Evolutionary conservation across 1,140 invertebrate genomes (phyloP).

Genomic region (Spodoptera litura): DNA sequence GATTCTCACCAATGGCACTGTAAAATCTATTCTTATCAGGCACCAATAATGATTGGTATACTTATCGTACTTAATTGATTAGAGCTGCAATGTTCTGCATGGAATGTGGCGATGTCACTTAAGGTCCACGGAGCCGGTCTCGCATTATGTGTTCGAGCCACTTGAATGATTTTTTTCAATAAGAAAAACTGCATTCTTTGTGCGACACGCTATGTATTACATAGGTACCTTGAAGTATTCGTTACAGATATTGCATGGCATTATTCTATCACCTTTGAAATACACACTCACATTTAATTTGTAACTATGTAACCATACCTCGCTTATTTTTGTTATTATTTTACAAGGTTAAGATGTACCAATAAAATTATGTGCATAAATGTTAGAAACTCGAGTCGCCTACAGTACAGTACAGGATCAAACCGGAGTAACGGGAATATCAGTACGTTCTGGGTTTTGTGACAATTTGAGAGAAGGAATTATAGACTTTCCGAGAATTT

Average conservation of each 20-base stretch:
- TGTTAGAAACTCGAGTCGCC: too few species aligned
- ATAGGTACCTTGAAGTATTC: conserved; percentile 1
- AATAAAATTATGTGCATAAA: too few species aligned
- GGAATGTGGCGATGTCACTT: conserved; percentile 24
- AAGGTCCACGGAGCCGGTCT: not conserved
- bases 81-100: conserved; percentile 60
- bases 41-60: conserved; percentile 69
- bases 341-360: too few species aligned
- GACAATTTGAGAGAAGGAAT: too few species aligned
- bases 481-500: too few species aligned
- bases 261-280: not conserved
- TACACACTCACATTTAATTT: too few species aligned
- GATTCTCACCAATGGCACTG: conserved; percentile 61
- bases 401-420: too few species aligned
- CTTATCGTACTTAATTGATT: conserved; percentile 66
- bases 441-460: too few species aligned
- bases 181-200: conserved; percentile 52
- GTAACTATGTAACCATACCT: too few species aligned
- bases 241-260: not conserved
- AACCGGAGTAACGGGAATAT: too few species aligned
- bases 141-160: not conserved
- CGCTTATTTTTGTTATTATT: too few species aligned
- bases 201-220: conserved; percentile 45
- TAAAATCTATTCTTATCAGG: conserved; percentile 66
- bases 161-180: too few species aligned